phyloP scores from a whole-genome alignment of 2,797 vertebrate species.

The Hephaestus fuliginosus region DNA sequence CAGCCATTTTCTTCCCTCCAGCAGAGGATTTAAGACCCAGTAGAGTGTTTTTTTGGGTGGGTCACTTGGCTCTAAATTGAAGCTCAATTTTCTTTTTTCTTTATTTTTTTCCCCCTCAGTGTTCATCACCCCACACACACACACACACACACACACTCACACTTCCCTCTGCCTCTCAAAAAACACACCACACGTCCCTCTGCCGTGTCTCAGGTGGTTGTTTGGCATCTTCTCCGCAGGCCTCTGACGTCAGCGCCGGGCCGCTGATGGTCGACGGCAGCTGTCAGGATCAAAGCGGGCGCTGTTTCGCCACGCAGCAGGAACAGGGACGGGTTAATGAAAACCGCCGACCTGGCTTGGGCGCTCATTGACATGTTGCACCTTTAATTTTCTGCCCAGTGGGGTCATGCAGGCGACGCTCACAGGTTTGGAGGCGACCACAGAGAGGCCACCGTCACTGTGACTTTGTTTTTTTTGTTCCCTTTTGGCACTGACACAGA shows the following conservation, averaged over 20 bases:
- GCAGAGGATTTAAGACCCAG: conserved; percentile 37
- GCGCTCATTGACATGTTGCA: conserved; percentile 27
- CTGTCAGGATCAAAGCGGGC: conserved; percentile 40
- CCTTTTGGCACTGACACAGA: background rate
- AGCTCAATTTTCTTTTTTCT: conserved; percentile 23
- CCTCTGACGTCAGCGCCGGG: conserved; percentile 40
- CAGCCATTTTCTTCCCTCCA: conserved; percentile 23
- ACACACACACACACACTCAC: background rate
- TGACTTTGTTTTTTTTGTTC: conserved; percentile 19
- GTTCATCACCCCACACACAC: conserved; percentile 12
- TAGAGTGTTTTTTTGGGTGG: conserved; percentile 20
- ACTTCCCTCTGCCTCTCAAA: background rate
- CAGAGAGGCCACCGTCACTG: background rate
- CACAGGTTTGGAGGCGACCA: background rate
- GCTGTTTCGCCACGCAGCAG: conserved; percentile 10
- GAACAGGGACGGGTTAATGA: conserved; percentile 64
- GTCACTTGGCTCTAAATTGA: conserved; percentile 41
- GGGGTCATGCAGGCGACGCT: conserved; percentile 11
- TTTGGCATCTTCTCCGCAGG: background rate
- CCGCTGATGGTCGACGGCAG: conserved; percentile 30
- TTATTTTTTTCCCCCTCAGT: background rate
- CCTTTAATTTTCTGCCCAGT: conserved; percentile 32
- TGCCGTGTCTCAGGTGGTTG: conserved; percentile 28
- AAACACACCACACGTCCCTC: background rate
- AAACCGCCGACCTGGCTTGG: conserved; percentile 48